Base-by-base conservation (phyloP, 1,140 invertebrate species). In the Doryteuthis pealeii region DNA sequence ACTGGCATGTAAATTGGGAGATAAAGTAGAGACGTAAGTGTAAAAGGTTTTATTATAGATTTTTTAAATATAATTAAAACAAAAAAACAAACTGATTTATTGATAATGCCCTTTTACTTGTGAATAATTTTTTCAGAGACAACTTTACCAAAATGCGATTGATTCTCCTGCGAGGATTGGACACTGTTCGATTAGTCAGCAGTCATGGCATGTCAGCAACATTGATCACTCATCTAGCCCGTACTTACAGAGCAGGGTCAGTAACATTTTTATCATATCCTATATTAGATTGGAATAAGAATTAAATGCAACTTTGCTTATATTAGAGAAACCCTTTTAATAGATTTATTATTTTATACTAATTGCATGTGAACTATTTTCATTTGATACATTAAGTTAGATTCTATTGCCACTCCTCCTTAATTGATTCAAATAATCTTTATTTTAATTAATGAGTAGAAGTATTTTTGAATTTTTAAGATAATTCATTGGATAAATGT, bases 181-280 rank as follows among this genome's bases (percentile, higher is more conserved):
- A 96, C 88, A 91, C 92, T 5, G 88, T 97, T 10, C 90, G 96
- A 22, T 93, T 94, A 68, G 89, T 94, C 66, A 94, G 93, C 30
- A 92, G 92, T 79, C 94, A 96, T 81, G 93, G 94, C 0, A 86
- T 96, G 54, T 92, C 94, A 85, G 90, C 93, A 0, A 88, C 90
- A 14, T 87, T 96, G 12, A 85, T 96, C 28, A 91, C 94, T 28
- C 90, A 91, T 80, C 84, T 97, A 32, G 95, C 93, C 4, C 88
- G 91, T 58, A 91, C 92, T 93, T 96, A 83, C 89, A 91, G 73
- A 79, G 82, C 31, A 85, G 84, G 83, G 89, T 90, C 83, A 77
- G 81, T 72, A 26, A 5, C 15, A 62, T 12, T 14, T 54, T 12
- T 54, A n/a, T n/a, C n/a, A n/a, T n/a, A n/a, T n/a, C n/a, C n/a